phyloP scores from a whole-genome alignment of 1,140 invertebrate genomes.

The Coboldia fuscipes region DNA sequence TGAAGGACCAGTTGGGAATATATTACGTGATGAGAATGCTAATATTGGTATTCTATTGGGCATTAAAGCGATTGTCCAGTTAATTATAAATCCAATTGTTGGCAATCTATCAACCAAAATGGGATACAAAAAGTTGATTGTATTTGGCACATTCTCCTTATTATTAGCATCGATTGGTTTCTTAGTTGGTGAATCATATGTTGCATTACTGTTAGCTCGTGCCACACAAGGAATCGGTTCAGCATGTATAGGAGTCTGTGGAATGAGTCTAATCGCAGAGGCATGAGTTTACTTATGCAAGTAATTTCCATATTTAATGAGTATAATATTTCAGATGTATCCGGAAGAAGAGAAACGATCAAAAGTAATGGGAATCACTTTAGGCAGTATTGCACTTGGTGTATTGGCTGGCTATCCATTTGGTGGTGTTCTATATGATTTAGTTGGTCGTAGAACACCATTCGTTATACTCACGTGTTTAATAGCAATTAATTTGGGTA shows the following conservation, averaged over 20 bases:
- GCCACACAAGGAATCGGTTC: constrained; percentile 74
- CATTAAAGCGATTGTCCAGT: constrained; percentile 70
- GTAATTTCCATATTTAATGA: background rate
- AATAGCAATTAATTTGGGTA: constrained; percentile 32
- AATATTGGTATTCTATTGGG: constrained; percentile 61
- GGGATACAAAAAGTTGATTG: constrained; percentile 64
- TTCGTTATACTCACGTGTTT: constrained; percentile 43
- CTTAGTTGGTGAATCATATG: constrained; percentile 57
- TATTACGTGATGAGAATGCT: constrained; percentile 37
- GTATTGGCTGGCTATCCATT: constrained; percentile 61
- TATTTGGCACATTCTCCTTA: constrained; percentile 61
- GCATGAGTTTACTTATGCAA: background rate
- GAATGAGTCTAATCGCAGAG: constrained; percentile 37
- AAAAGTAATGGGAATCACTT: constrained; percentile 49
- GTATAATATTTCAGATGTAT: constrained; percentile 9
- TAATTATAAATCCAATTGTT: constrained; percentile 62
- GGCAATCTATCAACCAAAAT: constrained; percentile 37
- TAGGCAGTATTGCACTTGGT: constrained; percentile 59
- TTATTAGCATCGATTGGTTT: constrained; percentile 68
- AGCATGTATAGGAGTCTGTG: constrained; percentile 54
- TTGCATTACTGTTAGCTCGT: constrained; percentile 50
- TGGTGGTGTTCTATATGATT: constrained; percentile 51
- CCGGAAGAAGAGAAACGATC: constrained; percentile 27
- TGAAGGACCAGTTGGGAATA: constrained; percentile 7
- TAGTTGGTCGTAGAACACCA: constrained; percentile 48